Base-by-base conservation (phyloP, 2,113 vertebrate genomes). In the Mormyrus lacerda region DNA sequence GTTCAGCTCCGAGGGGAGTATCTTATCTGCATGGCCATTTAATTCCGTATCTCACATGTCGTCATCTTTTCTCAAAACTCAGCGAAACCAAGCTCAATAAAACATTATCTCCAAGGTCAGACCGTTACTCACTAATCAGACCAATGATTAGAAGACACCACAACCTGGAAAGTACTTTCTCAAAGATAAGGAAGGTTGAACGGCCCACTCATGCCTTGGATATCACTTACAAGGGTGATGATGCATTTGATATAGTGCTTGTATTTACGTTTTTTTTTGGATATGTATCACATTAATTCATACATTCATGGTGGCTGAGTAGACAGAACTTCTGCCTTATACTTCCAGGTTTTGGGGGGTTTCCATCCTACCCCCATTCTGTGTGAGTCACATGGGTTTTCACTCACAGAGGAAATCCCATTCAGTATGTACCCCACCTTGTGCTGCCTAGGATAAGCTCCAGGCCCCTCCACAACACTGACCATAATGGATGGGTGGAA, bases 1-100 rank as follows among this genome's bases (percentile, higher is more conserved):
- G 35, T 42, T 79, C 17, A 35, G 35, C 95, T 94, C 94, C 90
- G 87, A 83, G 39, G 51, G 42, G 88, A 91, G 92, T 94, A 96
- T 96, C 95, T 96, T 96, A 96, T 96, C 96, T 96, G 0, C 17
- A 27, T 47, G 35, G 92, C 92, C 93, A 96, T 95, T 96, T 95
- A 95, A 95, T 55, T 79, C 51, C 91, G 10, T 89, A 84, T 89
- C 76, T 58, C 91, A 88, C 90, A 90, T 92, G 94, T 95, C 94
- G 95, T 90, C 88, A 88, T 83, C 91, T 90, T 93, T 69, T 93
- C 93, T 93, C 90, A 93, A 93, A 95, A 95, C 93, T 91, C 92
- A 89, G 92, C 92, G 92, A 83, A 95, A 94, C 90, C 93, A 86
- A 47, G 87, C 89, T 91, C 94, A 88, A 94, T 96, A 96, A 96